Conservation (phyloP, 1,140 invertebrate species). For the Bradynema listronoti region DNA sequence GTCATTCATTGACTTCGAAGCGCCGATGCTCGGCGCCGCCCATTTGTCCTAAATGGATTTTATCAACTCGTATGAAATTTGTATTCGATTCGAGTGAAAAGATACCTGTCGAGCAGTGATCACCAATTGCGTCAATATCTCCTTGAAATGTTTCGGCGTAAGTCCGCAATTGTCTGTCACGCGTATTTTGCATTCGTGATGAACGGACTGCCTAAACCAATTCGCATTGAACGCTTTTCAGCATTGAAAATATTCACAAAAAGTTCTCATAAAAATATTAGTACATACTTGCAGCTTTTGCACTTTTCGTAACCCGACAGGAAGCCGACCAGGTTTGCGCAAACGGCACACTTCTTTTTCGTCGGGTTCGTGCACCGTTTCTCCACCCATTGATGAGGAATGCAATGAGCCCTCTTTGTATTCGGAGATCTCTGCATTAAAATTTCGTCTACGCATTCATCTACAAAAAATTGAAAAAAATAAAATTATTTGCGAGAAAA, state of each 20-base stretch:
- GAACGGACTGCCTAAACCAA: slow-evolving; percentile 31
- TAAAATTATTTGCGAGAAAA: no score
- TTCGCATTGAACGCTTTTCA: slow-evolving; percentile 5
- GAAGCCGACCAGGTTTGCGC: slow-evolving; percentile 27
- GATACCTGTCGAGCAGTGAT: slow-evolving; percentile 38
- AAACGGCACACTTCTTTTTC: slow-evolving; percentile 34
- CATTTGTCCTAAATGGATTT: slow-evolving; percentile 46
- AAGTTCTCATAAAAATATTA: slow-evolving; percentile 12
- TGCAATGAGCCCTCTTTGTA: no score
- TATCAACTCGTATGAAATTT: no score
- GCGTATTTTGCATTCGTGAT: slow-evolving; percentile 35
- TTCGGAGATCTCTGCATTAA: no score
- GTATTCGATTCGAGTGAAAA: no score
- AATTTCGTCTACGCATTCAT: no score
- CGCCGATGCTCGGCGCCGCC: slow-evolving; percentile 42
- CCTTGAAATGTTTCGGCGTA: slow-evolving; percentile 43
- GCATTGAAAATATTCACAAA: no score
- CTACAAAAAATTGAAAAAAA: no score
- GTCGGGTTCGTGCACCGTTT: slow-evolving; percentile 47
- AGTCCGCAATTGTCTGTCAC: slow-evolving; percentile 45
- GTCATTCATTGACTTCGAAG: slow-evolving; percentile 38
- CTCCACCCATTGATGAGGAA: slow-evolving; percentile 29
- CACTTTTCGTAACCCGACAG: slow-evolving; percentile 42
- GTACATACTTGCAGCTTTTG: slow-evolving; percentile 42
- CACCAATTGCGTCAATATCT: slow-evolving; percentile 42